Evolutionary conservation across 2,113 vertebrate genomes (phyloP).

Genomic region (Thermophis baileyi): DNA sequence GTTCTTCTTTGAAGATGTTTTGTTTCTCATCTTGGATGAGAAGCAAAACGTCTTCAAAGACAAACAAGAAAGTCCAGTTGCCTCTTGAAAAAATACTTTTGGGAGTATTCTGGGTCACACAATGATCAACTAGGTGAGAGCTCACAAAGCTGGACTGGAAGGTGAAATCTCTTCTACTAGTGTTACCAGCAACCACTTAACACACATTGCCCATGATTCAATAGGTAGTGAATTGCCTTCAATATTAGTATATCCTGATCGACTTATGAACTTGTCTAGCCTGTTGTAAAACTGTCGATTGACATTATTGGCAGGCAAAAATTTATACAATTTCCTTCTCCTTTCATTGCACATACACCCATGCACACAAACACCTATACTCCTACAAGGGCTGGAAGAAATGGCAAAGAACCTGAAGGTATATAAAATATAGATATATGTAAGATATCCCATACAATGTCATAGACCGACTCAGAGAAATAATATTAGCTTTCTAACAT

Average conservation of each 20-base stretch:
- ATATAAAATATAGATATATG: not conserved
- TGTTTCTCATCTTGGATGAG: not conserved
- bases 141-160: not conserved
- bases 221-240: not conserved
- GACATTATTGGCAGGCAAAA: not conserved
- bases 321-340: not conserved
- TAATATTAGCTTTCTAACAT: not conserved
- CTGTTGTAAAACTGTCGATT: not conserved
- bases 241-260: not conserved
- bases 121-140: not conserved
- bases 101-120: not conserved
- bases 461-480: not conserved
- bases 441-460: not conserved
- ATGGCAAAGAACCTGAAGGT: not conserved
- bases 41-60: too few species aligned
- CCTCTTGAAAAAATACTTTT: too few species aligned
- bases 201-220: not conserved
- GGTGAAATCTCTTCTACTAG: not conserved
- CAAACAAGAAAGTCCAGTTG: too few species aligned
- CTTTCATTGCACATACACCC: not conserved
- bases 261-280: not conserved
- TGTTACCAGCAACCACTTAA: not conserved
- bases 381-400: not conserved
- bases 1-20: not conserved
- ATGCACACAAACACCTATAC: not conserved